phyloP scores from a whole-genome alignment of 2,888 invertebrate genomes.

The Nezara viridula region DNA sequence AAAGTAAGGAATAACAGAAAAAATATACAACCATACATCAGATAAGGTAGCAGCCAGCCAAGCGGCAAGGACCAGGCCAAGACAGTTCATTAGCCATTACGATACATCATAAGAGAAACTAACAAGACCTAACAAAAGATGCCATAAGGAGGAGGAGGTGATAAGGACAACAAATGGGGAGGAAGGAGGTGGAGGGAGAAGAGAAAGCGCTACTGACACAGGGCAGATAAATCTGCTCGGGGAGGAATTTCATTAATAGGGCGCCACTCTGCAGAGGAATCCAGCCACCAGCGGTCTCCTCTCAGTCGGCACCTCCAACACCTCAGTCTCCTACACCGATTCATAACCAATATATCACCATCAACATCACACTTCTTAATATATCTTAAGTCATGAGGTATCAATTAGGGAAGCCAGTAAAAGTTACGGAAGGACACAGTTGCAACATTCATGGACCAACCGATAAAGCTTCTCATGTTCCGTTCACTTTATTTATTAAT shows the following conservation, averaged over 20 bases:
- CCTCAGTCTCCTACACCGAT: not conserved
- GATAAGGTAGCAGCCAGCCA: not conserved
- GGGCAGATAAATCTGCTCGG: constrained; percentile 24
- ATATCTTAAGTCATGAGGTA: not conserved
- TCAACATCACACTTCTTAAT: not conserved
- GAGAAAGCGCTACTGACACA: constrained; percentile 31
- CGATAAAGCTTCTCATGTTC: too few species aligned
- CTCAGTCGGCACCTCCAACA: not conserved
- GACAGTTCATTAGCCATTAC: not conserved
- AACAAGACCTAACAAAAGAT: not conserved
- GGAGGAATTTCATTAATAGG: constrained; percentile 47
- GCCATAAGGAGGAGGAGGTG: not conserved
- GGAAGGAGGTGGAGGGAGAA: not conserved
- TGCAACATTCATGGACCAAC: too few species aligned
- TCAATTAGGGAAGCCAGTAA: too few species aligned
- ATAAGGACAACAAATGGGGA: constrained; percentile 25
- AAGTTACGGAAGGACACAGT: too few species aligned
- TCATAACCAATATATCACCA: not conserved
- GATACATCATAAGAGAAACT: not conserved
- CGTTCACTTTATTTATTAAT: too few species aligned
- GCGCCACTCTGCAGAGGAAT: constrained; percentile 3
- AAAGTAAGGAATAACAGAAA: too few species aligned
- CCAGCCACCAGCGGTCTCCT: not conserved
- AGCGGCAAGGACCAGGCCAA: not conserved
- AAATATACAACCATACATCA: too few species aligned